A percentile compares a stretch with the other conserved stretches of the same genome.
These are phyloP conservation scores for Vireo griseus DNA, from an alignment of 2,797 vertebrate species.

Conservation along the genomic window DNA sequence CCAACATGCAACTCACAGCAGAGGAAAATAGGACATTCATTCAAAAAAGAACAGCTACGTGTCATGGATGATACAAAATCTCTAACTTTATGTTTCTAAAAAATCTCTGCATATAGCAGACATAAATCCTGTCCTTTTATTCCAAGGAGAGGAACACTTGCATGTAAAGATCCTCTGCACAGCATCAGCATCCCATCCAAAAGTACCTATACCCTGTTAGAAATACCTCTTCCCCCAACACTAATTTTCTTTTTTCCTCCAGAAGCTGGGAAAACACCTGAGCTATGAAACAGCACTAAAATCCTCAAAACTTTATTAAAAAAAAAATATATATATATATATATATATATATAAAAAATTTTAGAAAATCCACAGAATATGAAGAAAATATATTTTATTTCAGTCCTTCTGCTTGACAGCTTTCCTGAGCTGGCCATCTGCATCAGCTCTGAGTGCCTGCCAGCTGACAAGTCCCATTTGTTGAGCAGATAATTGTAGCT, in stretches of 20 bases:
- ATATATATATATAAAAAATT: neutral
- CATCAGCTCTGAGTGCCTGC: conserved; percentile 51
- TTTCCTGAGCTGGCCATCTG: conserved; percentile 53
- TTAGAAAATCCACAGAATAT: neutral
- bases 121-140: neutral
- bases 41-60: neutral
- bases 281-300: neutral
- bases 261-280: neutral
- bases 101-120: neutral
- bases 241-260: neutral
- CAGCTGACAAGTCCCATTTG: conserved; percentile 63
- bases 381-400: conserved; percentile 21
- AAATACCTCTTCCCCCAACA: neutral
- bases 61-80: neutral
- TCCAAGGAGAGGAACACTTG: neutral
- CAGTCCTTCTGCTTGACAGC: conserved; percentile 22
- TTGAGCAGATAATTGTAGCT: conserved; percentile 58
- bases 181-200: neutral
- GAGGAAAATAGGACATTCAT: neutral
- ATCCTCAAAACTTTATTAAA: neutral
- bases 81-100: neutral
- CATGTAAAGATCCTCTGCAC: neutral
- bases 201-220: neutral
- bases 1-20: neutral
- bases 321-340: neutral